Evolutionary conservation across 2,113 vertebrate genomes (phyloP), one percentile per base, ranked within the genome.

Genomic region (Holacanthus passer): DNA sequence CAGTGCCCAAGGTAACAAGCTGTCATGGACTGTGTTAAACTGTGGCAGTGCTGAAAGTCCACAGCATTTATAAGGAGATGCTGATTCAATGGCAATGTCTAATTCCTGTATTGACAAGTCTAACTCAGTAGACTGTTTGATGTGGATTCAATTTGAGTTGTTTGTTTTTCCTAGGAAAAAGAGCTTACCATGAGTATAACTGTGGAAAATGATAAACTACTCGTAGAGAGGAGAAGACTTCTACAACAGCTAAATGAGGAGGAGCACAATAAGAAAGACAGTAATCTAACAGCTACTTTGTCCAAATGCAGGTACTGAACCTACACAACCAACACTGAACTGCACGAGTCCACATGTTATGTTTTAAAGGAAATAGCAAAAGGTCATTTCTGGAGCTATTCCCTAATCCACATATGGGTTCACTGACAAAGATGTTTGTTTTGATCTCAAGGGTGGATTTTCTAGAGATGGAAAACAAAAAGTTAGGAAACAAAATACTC

Each of bases 391-490:
- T 5, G 14, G 12, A 27, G 1, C 55, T 24, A 4, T 22, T 7
- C 20, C n/a, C 32, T 39, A 31, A 35, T 65, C 2, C 14, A 2
- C n/a, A 22, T 16, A 8, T 52, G 45, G 29, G 27, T 22, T 68
- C 4, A 16, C 4, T 45, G 29, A 71, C 3, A 29, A 7, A 56
- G 0, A 35, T 52, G 9, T 48, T 52, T 58, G 3, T 64, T 64
- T 76, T 74, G 7, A 37, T 76, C 9, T 71, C 10, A 53, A 93
- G 91, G 70, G 80, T 88, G 67, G 75, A 91, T 68, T 86, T 81
- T 77, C 85, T 92, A 17, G 90, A 93, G 64, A 70, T 71, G 45
- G 86, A 93, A 76, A 93, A 87, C 84, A 80, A 79, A 59, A 86
- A 74, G 45, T 79, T 92, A 11, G 52, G 65, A 32, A 77, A 86